Base-by-base conservation (phyloP, 2,888 invertebrate genomes). In the Macaria liturata region DNA sequence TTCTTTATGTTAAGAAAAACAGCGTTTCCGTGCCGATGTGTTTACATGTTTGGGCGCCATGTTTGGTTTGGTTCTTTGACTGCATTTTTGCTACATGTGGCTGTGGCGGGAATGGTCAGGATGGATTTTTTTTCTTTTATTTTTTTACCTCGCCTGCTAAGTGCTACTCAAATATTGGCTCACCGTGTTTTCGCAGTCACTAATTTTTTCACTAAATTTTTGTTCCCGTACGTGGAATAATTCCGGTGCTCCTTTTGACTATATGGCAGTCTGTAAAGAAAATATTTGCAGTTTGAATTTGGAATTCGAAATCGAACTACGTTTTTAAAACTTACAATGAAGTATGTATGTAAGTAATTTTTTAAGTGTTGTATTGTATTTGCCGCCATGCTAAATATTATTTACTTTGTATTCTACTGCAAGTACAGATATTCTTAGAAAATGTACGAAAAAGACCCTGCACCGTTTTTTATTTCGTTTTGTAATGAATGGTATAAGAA, bases 21-120 rank as follows among this genome's bases (percentile, higher is more conserved):
- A 48, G 55, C 57, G 68, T 75, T 67, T 72, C 71, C 71, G 71
- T 73, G 72, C 66, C 71, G 73, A 74, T 78, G 79, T 84, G 84
- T 86, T 84, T 83, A 82, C 83, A 78, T 80, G 78, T 84, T 85
- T 79, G 80, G 76, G 74, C 78, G 69, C 71, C 71, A 76, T 86
- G 80, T 88, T 88, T 84, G 81, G 77, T 76, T 84, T 83, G 72
- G 78, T 68, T 81, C 84, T 87, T 84, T 84, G 80, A 72, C 83
- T 83, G 79, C 77, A 70, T 83, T 84, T 82, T 79, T 80, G 71
- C 74, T 80, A 76, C 76, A 75, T 80, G 83, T 73, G 81, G 83
- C 81, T 84, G 82, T 75, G 78, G 78, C 76, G 80, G 80, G 81
- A 80, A 78, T 70, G 71, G 69, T 67, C 78, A 83, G 84, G 83